phyloP scores from a whole-genome alignment of 2,888 invertebrate species.

The Busseola fusca region DNA sequence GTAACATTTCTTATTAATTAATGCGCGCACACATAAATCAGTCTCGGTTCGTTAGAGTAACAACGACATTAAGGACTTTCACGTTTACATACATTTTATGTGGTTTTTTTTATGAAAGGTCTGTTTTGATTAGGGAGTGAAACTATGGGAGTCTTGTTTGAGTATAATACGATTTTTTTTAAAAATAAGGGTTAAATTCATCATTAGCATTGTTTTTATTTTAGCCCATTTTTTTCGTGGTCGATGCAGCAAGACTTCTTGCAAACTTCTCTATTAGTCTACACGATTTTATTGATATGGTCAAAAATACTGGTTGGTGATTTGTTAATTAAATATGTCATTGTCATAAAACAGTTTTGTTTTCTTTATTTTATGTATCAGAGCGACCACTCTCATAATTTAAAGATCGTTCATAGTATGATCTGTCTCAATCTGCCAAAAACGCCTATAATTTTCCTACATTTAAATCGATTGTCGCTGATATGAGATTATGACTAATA shows the following conservation, averaged over 20 bases:
- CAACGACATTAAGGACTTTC: constrained; percentile 80
- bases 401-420: too few species aligned
- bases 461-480: too few species aligned
- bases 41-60: constrained; percentile 86
- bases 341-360: background rate
- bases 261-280: background rate
- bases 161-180: background rate
- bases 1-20: constrained; percentile 87
- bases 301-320: background rate
- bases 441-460: too few species aligned
- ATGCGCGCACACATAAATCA: constrained; percentile 87
- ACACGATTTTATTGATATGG: too few species aligned
- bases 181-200: background rate
- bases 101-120: constrained; percentile 22
- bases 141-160: constrained; percentile 1
- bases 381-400: too few species aligned
- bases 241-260: background rate
- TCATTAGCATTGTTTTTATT: background rate
- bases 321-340: background rate
- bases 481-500: too few species aligned
- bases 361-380: background rate
- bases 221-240: background rate
- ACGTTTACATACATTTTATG: constrained; percentile 67
- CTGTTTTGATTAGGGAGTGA: constrained; percentile 12
- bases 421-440: too few species aligned